A percentile compares a stretch with the other conserved stretches of the same genome.
phyloP scores from a whole-genome alignment of 2,888 invertebrate species.

The Netelia fuscicornis region DNA sequence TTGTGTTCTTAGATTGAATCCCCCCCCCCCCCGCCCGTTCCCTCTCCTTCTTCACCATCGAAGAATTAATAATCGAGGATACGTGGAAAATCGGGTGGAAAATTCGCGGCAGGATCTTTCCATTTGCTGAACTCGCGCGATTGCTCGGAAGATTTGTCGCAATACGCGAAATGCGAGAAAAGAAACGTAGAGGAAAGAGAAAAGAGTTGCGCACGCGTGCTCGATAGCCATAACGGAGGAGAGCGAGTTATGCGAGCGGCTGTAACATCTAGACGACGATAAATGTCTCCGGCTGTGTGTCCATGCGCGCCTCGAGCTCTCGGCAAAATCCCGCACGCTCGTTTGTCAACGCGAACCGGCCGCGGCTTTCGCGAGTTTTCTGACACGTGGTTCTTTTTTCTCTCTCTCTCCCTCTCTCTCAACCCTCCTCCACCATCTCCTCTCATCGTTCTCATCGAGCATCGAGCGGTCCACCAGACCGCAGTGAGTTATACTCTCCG shows the following conservation, averaged over 20 bases:
- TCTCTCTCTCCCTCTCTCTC: neutral
- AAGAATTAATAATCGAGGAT: neutral
- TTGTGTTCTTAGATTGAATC: neutral
- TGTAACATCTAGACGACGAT: constrained; percentile 53
- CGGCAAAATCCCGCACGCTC: constrained; percentile 62
- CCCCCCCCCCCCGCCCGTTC: neutral
- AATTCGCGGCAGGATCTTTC: neutral
- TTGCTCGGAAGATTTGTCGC: constrained; percentile 43
- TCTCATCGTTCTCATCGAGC: constrained; percentile 54
- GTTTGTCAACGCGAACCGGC: constrained; percentile 67
- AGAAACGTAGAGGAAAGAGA: constrained; percentile 16
- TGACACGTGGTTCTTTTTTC: constrained; percentile 41
- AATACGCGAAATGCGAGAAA: constrained; percentile 35
- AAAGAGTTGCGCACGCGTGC: constrained; percentile 15
- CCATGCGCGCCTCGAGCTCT: constrained; percentile 32
- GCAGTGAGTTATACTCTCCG: constrained; percentile 37
- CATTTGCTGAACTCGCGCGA: constrained; percentile 29
- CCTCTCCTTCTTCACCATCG: neutral
- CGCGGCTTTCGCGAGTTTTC: constrained; percentile 62
- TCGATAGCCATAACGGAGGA: constrained; percentile 35
- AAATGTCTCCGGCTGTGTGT: constrained; percentile 44
- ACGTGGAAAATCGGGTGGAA: constrained; percentile 2
- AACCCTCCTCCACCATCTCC: neutral
- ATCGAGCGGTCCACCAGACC: constrained; percentile 13
- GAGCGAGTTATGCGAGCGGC: constrained; percentile 10